These are phyloP conservation scores for Xiphorhynchus elegans DNA, from an alignment of 2,113 vertebrate genomes.

Conservation along the genomic window DNA sequence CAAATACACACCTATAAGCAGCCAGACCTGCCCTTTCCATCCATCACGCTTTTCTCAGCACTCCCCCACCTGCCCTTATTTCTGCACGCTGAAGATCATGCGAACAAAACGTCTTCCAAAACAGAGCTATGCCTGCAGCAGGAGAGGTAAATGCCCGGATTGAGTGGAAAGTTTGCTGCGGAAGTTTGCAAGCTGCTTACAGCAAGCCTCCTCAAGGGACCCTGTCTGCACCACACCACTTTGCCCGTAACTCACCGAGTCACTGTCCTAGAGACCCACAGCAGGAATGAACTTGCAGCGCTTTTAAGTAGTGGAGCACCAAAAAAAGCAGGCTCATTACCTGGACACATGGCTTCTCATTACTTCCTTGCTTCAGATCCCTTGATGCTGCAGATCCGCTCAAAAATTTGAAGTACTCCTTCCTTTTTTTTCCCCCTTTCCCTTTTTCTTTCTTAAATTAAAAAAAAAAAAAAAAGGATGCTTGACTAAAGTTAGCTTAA, in stretches of 20 bases:
- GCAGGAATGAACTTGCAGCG: conserved; percentile 4
- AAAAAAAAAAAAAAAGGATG: not conserved
- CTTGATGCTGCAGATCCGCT: conserved; percentile 44
- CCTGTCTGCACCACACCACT: not conserved
- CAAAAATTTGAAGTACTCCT: conserved; percentile 55
- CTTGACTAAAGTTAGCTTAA: conserved; percentile 66
- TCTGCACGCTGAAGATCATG: not conserved
- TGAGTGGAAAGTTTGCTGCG: not conserved
- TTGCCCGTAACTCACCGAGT: conserved; percentile 66
- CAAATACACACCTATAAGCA: not conserved
- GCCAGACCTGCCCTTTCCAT: not conserved
- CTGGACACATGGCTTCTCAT: conserved; percentile 65
- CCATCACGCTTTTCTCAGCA: not conserved
- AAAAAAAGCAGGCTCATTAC: conserved; percentile 34
- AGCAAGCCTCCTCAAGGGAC: not conserved
- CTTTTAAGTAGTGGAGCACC: conserved; percentile 42
- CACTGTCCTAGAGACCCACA: conserved; percentile 34
- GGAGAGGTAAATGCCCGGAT: not conserved
- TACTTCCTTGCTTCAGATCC: conserved; percentile 43
- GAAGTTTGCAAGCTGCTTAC: not conserved
- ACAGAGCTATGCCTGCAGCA: not conserved
- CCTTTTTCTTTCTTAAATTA: not conserved
- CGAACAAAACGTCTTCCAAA: not conserved
- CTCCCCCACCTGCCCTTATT: not conserved
- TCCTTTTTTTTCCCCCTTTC: not conserved